phyloP scores from a whole-genome alignment of 2,888 invertebrate genomes.

The Smittia aterrima region DNA sequence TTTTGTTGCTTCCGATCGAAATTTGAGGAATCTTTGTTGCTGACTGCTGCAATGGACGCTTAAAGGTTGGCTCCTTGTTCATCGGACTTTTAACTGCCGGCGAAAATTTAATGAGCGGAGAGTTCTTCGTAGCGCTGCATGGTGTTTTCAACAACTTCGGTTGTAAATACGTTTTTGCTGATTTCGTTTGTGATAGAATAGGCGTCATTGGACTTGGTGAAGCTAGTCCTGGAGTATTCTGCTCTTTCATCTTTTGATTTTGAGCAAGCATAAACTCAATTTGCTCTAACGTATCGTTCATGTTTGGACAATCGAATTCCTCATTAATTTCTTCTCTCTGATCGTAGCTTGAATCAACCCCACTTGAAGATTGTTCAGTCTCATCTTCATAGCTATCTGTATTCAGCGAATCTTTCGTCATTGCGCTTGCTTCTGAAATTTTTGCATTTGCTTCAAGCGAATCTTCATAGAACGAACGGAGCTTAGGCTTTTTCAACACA shows the following conservation, averaged over 20 bases:
- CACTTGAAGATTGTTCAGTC: background rate
- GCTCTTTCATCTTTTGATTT: background rate
- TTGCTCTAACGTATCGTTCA: constrained; percentile 28
- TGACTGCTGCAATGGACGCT: background rate
- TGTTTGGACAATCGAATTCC: background rate
- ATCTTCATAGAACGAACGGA: background rate
- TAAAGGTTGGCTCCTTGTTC: background rate
- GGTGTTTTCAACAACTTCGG: background rate
- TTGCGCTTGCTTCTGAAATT: background rate
- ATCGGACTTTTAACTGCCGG: background rate
- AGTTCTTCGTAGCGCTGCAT: background rate
- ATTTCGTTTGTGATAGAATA: background rate
- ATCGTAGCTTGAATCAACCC: background rate
- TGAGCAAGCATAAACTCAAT: constrained; percentile 27
- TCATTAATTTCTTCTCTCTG: background rate
- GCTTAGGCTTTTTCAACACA: background rate
- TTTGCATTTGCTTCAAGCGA: background rate
- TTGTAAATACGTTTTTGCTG: background rate
- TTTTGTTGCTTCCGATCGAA: background rate
- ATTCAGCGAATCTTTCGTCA: constrained; percentile 25
- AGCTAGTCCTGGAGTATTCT: background rate
- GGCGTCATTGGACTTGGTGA: background rate
- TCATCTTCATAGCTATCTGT: background rate
- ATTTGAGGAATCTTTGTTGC: background rate
- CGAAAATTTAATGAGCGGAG: constrained; percentile 10